A percentile compares a stretch with the other conserved stretches of the same genome.
Conservation (phyloP, 2,797 vertebrate species). For the Anabas testudineus region DNA sequence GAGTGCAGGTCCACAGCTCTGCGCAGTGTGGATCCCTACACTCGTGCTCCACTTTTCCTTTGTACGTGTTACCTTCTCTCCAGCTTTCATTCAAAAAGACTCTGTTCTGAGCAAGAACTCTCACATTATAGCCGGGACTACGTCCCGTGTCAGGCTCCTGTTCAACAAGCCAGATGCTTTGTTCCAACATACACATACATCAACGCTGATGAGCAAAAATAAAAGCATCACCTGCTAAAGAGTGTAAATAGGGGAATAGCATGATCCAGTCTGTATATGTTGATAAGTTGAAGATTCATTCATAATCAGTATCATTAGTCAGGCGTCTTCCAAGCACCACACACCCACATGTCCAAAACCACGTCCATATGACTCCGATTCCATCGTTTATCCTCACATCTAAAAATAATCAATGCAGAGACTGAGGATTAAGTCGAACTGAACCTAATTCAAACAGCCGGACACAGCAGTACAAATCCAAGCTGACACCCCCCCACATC, state of each 20-base stretch:
- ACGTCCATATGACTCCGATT: not conserved
- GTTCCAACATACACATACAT: conserved; percentile 60
- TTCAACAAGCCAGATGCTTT: conserved; percentile 53
- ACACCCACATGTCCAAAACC: conserved; percentile 33
- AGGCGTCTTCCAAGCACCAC: conserved; percentile 24
- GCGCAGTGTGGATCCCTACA: conserved; percentile 75
- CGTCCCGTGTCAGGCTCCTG: conserved; percentile 10
- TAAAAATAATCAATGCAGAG: conserved; percentile 24
- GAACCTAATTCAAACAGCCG: conserved; percentile 31
- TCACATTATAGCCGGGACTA: not conserved
- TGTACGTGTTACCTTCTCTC: conserved; percentile 17
- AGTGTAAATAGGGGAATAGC: conserved; percentile 63
- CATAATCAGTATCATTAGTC: conserved; percentile 28
- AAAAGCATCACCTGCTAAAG: conserved; percentile 52
- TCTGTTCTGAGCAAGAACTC: not conserved
- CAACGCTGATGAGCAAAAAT: conserved; percentile 67
- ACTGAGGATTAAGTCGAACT: conserved; percentile 17
- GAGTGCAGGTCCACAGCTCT: conserved; percentile 63
- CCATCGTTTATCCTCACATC: not conserved
- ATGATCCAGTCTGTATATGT: conserved; percentile 44
- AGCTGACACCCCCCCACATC: conserved; percentile 22
- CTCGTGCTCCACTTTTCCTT: conserved; percentile 65
- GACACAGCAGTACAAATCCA: conserved; percentile 25
- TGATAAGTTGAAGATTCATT: conserved; percentile 35
- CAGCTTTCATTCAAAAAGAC: conserved; percentile 8